These are phyloP conservation scores for Rallus limicola DNA, from an alignment of 2,113 vertebrate species.

Conservation along the genomic window DNA sequence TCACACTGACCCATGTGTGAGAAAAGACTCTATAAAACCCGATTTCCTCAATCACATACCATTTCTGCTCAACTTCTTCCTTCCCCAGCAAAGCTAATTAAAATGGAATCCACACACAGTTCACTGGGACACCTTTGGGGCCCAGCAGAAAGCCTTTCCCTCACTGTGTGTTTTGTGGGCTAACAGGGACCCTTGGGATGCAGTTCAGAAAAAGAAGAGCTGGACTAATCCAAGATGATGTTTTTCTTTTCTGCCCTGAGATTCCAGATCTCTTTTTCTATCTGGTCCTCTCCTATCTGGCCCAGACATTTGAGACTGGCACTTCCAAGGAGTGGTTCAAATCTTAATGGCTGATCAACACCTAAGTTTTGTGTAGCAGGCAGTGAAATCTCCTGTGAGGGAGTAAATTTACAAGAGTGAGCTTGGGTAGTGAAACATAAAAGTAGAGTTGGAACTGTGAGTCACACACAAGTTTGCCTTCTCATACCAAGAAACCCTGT, in stretches of 20 bases:
- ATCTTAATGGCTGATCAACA: not conserved
- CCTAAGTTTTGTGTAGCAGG: not conserved
- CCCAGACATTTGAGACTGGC: not conserved
- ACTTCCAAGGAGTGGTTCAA: not conserved
- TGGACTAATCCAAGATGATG: not conserved
- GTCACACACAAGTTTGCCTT: not conserved
- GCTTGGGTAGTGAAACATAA: not conserved
- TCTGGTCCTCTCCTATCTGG: not conserved
- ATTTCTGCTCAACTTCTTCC: slow-evolving; percentile 3
- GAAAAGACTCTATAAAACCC: slow-evolving; percentile 20
- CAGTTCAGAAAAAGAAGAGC: not conserved
- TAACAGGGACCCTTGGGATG: not conserved
- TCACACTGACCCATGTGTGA: not conserved
- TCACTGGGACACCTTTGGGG: not conserved
- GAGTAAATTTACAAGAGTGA: not conserved
- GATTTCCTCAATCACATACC: not conserved
- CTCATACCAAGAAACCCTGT: slow-evolving; percentile 21
- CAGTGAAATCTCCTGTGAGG: not conserved
- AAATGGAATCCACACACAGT: not conserved
- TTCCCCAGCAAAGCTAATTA: not conserved
- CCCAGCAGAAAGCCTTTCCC: not conserved
- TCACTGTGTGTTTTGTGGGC: not conserved
- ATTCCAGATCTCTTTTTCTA: not conserved
- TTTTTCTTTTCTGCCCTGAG: fast-evolving
- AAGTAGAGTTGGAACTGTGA: not conserved